phyloP scores from a whole-genome alignment of 2,797 vertebrate genomes.

The Mormyrops attenuatus region DNA sequence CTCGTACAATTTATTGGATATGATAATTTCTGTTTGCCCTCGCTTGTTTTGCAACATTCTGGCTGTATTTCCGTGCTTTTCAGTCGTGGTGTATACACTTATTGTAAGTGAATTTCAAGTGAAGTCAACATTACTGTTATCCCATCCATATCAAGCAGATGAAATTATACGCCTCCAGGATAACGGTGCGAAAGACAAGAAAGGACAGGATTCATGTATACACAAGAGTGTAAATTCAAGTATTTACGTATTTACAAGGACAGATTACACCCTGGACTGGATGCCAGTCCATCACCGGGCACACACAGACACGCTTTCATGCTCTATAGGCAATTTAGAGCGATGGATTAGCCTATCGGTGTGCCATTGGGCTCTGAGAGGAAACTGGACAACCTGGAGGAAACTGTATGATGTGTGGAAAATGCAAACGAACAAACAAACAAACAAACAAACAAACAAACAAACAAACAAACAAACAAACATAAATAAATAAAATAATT shows the following conservation, averaged over 20 bases:
- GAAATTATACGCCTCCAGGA: background rate
- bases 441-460: background rate
- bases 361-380: background rate
- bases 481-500: background rate
- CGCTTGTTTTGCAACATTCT: background rate
- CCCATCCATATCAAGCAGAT: background rate
- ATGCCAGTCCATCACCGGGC: background rate
- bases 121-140: background rate
- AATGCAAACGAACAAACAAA: background rate
- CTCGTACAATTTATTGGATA: background rate
- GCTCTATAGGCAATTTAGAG: background rate
- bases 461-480: background rate
- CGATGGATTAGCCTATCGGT: background rate
- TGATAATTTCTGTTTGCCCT: background rate
- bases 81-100: background rate
- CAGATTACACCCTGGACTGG: background rate
- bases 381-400: background rate
- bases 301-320: background rate
- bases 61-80: background rate
- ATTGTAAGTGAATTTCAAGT: background rate
- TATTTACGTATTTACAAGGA: background rate
- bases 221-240: background rate
- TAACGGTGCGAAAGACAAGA: background rate
- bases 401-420: background rate
- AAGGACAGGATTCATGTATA: background rate